Evolutionary conservation across 1,140 invertebrate species (phyloP).

Genomic region (Heliconius himera): DNA sequence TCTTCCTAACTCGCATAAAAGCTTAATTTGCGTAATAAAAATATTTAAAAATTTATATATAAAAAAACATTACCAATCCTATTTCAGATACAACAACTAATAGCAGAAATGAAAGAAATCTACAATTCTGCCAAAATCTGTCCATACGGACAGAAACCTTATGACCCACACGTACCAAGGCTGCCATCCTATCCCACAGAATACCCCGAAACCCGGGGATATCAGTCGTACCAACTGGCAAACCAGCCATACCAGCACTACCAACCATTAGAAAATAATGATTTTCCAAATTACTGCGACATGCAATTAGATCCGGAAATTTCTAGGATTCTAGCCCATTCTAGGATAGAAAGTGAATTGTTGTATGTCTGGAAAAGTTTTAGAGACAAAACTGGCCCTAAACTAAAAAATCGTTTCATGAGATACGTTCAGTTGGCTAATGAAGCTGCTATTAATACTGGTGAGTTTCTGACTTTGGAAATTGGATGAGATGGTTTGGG

Average conservation of each 20-base stretch:
- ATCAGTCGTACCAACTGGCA: slow-evolving; percentile 54
- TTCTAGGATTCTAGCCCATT: slow-evolving; percentile 86
- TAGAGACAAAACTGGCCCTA: slow-evolving; percentile 89
- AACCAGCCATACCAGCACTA: slow-evolving; percentile 65
- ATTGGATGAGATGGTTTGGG: too few relatives aligned
- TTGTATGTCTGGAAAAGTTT: slow-evolving; percentile 90
- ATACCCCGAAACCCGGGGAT: slow-evolving; percentile 38
- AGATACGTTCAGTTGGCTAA: slow-evolving; percentile 91
- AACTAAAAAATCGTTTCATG: slow-evolving; percentile 88
- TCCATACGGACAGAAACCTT: slow-evolving; percentile 82
- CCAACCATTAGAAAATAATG: slow-evolving; percentile 49
- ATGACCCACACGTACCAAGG: slow-evolving; percentile 66
- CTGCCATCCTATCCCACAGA: slow-evolving; percentile 43
- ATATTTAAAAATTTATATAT: neutral
- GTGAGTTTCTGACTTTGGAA: slow-evolving; percentile 71
- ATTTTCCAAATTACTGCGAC: slow-evolving; percentile 83
- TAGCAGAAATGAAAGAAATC: slow-evolving; percentile 90
- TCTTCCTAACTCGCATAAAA: too few relatives aligned
- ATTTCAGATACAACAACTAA: slow-evolving; percentile 86
- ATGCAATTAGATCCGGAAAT: slow-evolving; percentile 87
- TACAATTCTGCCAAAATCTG: slow-evolving; percentile 89
- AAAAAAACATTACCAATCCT: neutral
- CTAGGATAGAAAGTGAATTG: slow-evolving; percentile 87
- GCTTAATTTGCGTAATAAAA: too few relatives aligned
- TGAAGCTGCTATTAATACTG: slow-evolving; percentile 88